Evolutionary conservation across 2,888 invertebrate genomes (phyloP), one percentile per base, ranked within the genome.

Genomic region (Aelia acuminata): DNA sequence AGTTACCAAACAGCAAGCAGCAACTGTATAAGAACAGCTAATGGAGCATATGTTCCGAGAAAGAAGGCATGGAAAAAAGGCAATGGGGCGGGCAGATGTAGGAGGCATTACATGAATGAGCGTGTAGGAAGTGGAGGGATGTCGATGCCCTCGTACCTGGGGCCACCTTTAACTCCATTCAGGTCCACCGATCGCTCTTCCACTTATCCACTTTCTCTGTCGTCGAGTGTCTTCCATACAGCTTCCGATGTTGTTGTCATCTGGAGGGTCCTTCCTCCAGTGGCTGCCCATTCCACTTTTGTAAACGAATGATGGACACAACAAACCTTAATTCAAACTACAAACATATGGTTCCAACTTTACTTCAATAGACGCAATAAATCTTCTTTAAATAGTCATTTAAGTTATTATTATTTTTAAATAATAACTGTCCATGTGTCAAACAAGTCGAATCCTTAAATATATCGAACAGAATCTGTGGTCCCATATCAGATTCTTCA

Each of bases 1-100:
- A 63, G 63, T 63, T 63, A 31, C 63, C 63, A 63, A 63, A 63
- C 63, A 63, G 63, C 63, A 31, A 18, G 31, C 63, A 18, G 63
- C 31, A 63, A 63, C 63, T 31, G n/a, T n/a, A 63, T 13, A 80
- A 43, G 80, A 39, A 43, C 43, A 43, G 80, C 80, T 80, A 80
- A 80, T 80, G 80, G 80, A 80, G 80, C 80, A 80, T 43, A 43
- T 80, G 80, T 13, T 80, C 43, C n/a, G 43, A n/a, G 80, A 80
- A 80, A 80, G 80, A 80, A 80, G 80, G 43, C 80, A 80, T 63
- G 63, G 63, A 63, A 63, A 63, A 63, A 63, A 63, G 63, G 63
- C 63, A 63, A 63, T 63, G 63, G 63, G 63, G 63, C 80, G 43
- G 43, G 80, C 80, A 80, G 80, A 80, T 80, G 80, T 80, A 80